A percentile compares a stretch with the other conserved stretches of the same genome.
Evolutionary conservation across 2,113 vertebrate species (phyloP).

Genomic region (Lipophrys pholis): DNA sequence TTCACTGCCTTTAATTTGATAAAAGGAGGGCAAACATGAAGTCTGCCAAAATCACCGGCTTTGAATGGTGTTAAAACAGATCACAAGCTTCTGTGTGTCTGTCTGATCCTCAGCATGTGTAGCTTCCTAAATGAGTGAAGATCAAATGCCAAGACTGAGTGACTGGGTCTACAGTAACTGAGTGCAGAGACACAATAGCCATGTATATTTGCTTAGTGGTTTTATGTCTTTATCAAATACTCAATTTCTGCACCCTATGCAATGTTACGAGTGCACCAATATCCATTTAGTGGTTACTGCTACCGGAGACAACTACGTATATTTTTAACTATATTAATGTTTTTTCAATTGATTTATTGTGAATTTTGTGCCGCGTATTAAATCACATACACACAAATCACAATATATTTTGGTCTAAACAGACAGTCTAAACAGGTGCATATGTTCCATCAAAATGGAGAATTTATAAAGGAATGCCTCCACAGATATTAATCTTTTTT

Average conservation of each 20-base stretch:
- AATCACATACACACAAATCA: background rate
- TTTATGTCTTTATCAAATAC: background rate
- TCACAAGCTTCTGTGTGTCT: slow-evolving; percentile 24
- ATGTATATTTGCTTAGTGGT: background rate
- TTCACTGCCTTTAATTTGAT: slow-evolving; percentile 61
- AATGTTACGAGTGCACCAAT: background rate
- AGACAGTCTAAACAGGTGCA: background rate
- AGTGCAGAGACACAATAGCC: slow-evolving; percentile 1
- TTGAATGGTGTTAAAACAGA: slow-evolving; percentile 43
- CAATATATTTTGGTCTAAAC: no score
- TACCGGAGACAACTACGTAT: background rate
- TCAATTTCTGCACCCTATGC: background rate
- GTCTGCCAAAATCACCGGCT: slow-evolving; percentile 48
- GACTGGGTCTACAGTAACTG: background rate
- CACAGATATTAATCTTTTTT: no score
- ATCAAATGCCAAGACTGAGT: slow-evolving; percentile 5
- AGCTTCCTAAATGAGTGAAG: slow-evolving; percentile 32
- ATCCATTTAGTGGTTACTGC: background rate
- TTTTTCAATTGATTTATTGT: no score
- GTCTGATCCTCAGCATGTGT: slow-evolving; percentile 35
- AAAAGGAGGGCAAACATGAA: slow-evolving; percentile 40
- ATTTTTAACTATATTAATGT: background rate
- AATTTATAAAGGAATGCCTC: no score
- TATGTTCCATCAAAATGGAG: background rate
- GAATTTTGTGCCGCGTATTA: no score